Evolutionary conservation across 2,888 invertebrate genomes (phyloP).

Genomic region (Phytoseiulus persimilis): DNA sequence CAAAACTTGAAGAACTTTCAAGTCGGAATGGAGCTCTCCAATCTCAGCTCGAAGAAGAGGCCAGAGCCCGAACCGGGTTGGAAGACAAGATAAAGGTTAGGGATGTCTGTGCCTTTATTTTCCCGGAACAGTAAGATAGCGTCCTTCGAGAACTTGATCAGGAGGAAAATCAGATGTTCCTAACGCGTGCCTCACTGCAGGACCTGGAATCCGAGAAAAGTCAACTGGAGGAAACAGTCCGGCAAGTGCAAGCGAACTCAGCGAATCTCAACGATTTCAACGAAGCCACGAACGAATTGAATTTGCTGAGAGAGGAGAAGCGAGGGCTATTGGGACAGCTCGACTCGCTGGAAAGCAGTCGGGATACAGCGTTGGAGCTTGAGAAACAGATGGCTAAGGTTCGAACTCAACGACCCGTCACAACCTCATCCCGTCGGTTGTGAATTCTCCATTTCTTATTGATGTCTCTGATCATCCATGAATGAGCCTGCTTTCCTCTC

Average conservation of each 20-base stretch:
- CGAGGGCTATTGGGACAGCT: neutral
- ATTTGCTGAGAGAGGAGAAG: conserved; percentile 18
- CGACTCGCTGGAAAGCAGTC: neutral
- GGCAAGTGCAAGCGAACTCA: neutral
- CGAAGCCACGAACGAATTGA: conserved; percentile 24
- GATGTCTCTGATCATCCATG: neutral
- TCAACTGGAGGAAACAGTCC: neutral
- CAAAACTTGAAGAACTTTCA: conserved; percentile 24
- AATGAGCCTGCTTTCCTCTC: neutral
- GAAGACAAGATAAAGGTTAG: neutral
- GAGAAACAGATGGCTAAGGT: conserved; percentile 31
- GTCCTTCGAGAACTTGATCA: no score
- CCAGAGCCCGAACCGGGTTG: neutral
- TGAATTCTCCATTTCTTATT: neutral
- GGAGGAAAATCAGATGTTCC: no score
- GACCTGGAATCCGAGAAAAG: neutral
- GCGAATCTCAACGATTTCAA: neutral
- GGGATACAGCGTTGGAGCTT: conserved; percentile 15
- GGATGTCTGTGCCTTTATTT: no score
- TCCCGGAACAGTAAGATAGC: no score
- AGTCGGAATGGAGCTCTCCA: neutral
- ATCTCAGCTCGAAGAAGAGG: neutral
- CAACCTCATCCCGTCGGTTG: no score
- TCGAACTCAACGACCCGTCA: neutral
- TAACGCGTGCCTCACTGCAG: neutral